Conservation (phyloP, 2,797 vertebrate genomes). For the Halcyon smyrnensis region DNA sequence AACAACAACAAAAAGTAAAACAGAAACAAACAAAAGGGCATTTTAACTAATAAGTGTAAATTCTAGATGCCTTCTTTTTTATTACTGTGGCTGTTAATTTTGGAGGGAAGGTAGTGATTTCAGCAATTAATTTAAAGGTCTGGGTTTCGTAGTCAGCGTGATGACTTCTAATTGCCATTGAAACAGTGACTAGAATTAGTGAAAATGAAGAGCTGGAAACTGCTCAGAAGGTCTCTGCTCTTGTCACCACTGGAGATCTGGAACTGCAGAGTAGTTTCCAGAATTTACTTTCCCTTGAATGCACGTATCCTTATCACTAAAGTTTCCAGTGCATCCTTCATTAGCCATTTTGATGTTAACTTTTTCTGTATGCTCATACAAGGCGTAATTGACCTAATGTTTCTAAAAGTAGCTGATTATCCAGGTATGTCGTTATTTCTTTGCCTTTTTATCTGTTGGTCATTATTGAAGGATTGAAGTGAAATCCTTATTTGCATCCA, state of each 20-base stretch:
- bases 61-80: neutral
- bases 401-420: constrained; percentile 59
- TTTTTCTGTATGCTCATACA: constrained; percentile 25
- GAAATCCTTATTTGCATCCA: constrained; percentile 65
- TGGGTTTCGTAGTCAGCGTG: rapidly evolving
- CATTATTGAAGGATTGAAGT: constrained; percentile 67
- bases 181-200: neutral
- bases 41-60: neutral
- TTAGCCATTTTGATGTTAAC: constrained; percentile 20
- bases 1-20: neutral
- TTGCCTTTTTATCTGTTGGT: constrained; percentile 66
- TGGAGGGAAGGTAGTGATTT: neutral
- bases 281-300: neutral
- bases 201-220: neutral
- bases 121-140: neutral
- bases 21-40: neutral
- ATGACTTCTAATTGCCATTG: neutral
- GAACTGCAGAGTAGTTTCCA: neutral
- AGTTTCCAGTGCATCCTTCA: rapidly evolving
- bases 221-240: neutral
- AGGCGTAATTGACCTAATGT: constrained; percentile 57
- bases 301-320: rapidly evolving
- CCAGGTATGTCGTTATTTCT: constrained; percentile 61
- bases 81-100: neutral
- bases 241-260: neutral